These are phyloP conservation scores for Drosophila ambigua DNA, from an alignment of 1,140 invertebrate species.

Conservation along the genomic window DNA sequence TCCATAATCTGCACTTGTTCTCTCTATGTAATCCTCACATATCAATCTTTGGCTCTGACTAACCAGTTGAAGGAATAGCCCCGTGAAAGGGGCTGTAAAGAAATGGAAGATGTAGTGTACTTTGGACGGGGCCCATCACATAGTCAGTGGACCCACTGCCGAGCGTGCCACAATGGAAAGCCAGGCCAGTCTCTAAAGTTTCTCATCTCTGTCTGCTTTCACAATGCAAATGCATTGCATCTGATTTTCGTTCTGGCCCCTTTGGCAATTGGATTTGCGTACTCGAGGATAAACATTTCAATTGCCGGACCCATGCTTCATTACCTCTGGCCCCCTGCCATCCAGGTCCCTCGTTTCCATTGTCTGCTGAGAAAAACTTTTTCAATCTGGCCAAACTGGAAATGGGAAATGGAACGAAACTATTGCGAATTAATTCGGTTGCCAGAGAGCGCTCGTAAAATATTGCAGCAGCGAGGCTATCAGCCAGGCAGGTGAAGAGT, in stretches of 20 bases:
- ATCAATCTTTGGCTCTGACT: too few species aligned
- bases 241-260: constrained; percentile 21
- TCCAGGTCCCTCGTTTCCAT: constrained; percentile 24
- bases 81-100: too few species aligned
- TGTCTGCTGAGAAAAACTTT: constrained; percentile 55
- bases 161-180: too few species aligned
- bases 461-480: too few species aligned
- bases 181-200: constrained; percentile 4
- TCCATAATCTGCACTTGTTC: too few species aligned
- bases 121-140: too few species aligned
- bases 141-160: too few species aligned
- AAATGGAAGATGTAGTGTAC: neutral
- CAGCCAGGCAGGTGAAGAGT: too few species aligned
- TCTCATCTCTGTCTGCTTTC: constrained; percentile 37
- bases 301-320: constrained; percentile 69
- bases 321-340: constrained; percentile 43
- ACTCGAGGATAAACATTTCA: constrained; percentile 77
- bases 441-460: constrained; percentile 19
- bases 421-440: constrained; percentile 70
- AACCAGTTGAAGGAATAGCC: too few species aligned
- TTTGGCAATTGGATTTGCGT: constrained; percentile 74
- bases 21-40: too few species aligned
- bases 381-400: constrained; percentile 61
- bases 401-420: constrained; percentile 29
- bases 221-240: constrained; percentile 46